phyloP scores from a whole-genome alignment of 2,113 vertebrate species.

The Ictalurus punctatus region DNA sequence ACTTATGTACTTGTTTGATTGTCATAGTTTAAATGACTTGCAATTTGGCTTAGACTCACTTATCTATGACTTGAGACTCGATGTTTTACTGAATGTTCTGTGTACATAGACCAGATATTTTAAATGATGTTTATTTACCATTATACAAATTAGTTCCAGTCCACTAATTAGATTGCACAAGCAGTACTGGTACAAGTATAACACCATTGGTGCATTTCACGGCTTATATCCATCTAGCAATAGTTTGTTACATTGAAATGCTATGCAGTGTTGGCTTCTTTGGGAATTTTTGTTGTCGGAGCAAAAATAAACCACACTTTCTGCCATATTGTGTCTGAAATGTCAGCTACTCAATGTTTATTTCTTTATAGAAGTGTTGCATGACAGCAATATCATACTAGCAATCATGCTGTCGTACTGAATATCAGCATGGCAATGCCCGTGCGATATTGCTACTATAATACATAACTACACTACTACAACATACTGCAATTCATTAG shows the following conservation, averaged over 20 bases:
- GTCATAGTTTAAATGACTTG: neutral
- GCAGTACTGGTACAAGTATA: neutral
- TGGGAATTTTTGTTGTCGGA: neutral
- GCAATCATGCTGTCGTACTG: no score
- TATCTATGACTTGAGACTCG: neutral
- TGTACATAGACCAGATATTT: neutral
- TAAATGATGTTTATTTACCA: neutral
- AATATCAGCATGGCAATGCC: no score
- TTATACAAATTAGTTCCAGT: neutral
- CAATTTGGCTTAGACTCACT: neutral
- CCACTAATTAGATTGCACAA: neutral
- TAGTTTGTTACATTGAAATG: no score
- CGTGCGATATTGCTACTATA: neutral
- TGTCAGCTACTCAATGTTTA: neutral
- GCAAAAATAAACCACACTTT: neutral
- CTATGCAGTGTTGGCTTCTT: neutral
- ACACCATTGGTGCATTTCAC: neutral
- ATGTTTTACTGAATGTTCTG: neutral
- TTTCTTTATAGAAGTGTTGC: no score
- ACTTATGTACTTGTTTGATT: neutral
- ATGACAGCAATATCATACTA: no score
- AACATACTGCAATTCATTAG: neutral
- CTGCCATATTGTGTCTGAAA: neutral
- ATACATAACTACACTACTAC: neutral
- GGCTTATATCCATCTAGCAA: neutral